A percentile compares a stretch with the other conserved stretches of the same genome.
These are phyloP conservation scores for Trinorchestia longiramus DNA, from an alignment of 1,140 invertebrate genomes.

Conservation along the genomic window DNA sequence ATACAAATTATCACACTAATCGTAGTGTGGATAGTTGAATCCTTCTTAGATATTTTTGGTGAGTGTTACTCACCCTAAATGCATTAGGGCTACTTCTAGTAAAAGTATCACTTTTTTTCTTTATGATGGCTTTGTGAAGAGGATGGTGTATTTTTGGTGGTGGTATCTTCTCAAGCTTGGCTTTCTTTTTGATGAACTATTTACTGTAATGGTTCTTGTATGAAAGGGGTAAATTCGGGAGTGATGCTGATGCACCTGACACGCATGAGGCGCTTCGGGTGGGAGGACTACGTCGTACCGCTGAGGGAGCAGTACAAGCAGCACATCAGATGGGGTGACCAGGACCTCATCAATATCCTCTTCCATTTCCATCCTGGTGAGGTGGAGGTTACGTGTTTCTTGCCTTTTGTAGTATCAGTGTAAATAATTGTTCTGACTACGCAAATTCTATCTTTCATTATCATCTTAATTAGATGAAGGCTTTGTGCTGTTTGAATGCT, in stretches of 20 bases:
- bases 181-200: not conserved
- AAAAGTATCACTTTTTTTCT: not conserved
- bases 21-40: no score
- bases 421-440: not conserved
- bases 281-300: conserved; percentile 85
- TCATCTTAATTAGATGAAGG: not conserved
- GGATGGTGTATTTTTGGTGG: not conserved
- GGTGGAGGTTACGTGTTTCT: not conserved
- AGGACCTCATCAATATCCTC: conserved; percentile 96
- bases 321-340: conserved; percentile 96
- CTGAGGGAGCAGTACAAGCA: conserved; percentile 88
- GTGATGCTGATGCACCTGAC: conserved; percentile 98
- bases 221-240: conserved; percentile 94
- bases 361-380: conserved; percentile 89
- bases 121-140: not conserved
- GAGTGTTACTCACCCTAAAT: no score
- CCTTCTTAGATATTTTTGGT: no score
- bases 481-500: not conserved
- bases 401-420: not conserved
- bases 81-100: no score
- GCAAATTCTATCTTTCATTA: not conserved
- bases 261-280: conserved; percentile 86
- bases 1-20: no score
- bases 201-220: not conserved
- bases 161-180: not conserved